These are phyloP conservation scores for Ormyrus pomaceus DNA, from an alignment of 2,888 invertebrate species.

Conservation along the genomic window DNA sequence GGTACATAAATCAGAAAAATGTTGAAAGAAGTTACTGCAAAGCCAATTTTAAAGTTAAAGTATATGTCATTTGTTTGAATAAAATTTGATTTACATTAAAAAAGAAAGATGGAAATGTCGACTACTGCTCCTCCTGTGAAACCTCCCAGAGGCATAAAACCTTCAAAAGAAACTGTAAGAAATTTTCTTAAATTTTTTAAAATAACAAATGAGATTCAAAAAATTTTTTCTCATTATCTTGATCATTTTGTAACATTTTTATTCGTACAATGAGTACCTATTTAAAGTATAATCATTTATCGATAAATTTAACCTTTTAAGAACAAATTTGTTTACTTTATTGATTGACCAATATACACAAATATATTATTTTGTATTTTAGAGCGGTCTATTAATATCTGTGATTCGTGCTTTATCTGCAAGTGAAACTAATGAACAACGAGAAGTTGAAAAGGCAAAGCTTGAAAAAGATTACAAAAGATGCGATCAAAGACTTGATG, in stretches of 20 bases:
- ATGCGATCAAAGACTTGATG: constrained; percentile 92
- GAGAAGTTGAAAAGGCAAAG: constrained; percentile 94
- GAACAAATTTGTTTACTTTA: neutral
- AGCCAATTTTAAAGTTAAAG: too few relatives aligned
- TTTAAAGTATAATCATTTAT: neutral
- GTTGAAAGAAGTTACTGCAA: too few relatives aligned
- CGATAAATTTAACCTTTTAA: neutral
- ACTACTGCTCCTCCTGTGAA: constrained; percentile 86
- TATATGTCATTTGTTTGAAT: too few relatives aligned
- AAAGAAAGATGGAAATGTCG: constrained; percentile 30
- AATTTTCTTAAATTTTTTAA: constrained; percentile 5
- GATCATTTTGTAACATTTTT: neutral
- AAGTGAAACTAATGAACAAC: constrained; percentile 94
- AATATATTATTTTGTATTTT: constrained; percentile 5
- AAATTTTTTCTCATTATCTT: neutral
- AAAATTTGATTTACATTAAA: neutral
- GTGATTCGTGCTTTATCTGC: constrained; percentile 96
- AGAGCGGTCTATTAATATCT: constrained; percentile 83
- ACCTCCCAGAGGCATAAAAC: constrained; percentile 91
- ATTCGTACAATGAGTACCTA: neutral
- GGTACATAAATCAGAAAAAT: too few relatives aligned
- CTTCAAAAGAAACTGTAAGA: constrained; percentile 88
- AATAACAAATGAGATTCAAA: neutral
- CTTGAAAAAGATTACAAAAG: constrained; percentile 95
- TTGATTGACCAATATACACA: neutral